Base-by-base conservation (phyloP, 2,888 invertebrate genomes). In the Terebella lapidaria region DNA sequence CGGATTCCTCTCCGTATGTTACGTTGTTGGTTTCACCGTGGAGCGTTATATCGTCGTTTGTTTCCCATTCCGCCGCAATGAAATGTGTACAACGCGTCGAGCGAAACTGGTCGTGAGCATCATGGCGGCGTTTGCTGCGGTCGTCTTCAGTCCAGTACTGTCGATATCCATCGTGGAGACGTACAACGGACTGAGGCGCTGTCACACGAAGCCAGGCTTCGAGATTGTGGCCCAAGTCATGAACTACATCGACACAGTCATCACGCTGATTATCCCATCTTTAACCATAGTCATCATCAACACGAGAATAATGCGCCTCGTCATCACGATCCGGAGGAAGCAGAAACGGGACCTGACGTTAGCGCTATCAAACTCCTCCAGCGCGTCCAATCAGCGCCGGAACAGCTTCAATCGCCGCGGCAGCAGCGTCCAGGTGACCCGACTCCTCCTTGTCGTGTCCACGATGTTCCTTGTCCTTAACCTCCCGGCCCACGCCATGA, bases 401-500 rank as follows among this genome's bases (percentile, higher is more conserved):
- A n/a, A n/a, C n/a, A n/a, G n/a, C n/a, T n/a, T n/a, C n/a, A n/a
- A n/a, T n/a, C n/a, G n/a, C n/a, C 42, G 10, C 42, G n/a, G 42
- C 10, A 15, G 10, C 15, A 42, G 35, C 45, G 54, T 24, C 18
- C 63, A 63, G 49, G 55, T 58, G 1, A 54, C 61, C 2, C 54
- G 61, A 5, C 60, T 61, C 55, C 57, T 63, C 18, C 27, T 63
- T 24, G 45, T 63, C 5, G 58, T 63, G 1, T 58, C 58, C 25
- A 61, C 27, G 4, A 56, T 63, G 18, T 61, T 63, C 53, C 55
- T 63, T 2, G 28, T 61, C 10, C 52, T 60, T n/a, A 63, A 63
- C 49, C 15, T 61, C 20, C 63, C 63, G 3, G 46, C 52, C n/a
- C 63, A 63, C 27, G 58, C 56, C 26, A 55, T 58, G 24, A 35